Evolutionary conservation across 2,113 vertebrate genomes (phyloP).

Genomic region (Cavia porcellus): DNA sequence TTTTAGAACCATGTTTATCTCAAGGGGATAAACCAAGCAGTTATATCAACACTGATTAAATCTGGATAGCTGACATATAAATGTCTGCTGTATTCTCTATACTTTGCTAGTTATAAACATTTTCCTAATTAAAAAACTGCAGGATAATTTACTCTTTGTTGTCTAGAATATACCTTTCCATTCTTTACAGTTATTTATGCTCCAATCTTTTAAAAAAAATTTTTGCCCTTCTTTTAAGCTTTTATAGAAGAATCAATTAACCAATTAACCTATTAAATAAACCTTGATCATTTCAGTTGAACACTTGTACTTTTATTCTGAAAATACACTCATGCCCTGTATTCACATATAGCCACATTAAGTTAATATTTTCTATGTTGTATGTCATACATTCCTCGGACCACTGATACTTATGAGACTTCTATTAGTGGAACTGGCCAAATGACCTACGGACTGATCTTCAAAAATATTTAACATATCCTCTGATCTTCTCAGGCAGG

Average conservation of each 20-base stretch:
- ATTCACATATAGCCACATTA: conserved; percentile 4
- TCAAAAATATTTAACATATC: conserved; percentile 31
- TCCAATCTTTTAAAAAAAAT: background rate
- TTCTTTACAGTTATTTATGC: background rate
- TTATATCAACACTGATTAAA: background rate
- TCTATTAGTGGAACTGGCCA: background rate
- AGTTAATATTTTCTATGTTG: background rate
- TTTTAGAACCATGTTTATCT: background rate
- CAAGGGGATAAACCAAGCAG: background rate
- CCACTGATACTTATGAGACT: background rate
- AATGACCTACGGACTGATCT: background rate
- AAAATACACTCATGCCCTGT: background rate
- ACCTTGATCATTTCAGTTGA: background rate
- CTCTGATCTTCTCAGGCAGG: background rate
- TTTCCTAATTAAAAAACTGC: conserved; percentile 54
- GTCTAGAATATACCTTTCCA: conserved; percentile 2
- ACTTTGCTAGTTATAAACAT: background rate
- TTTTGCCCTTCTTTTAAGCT: conserved; percentile 21
- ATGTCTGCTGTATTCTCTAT: background rate
- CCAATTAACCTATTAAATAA: conserved; percentile 38
- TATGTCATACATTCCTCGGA: background rate
- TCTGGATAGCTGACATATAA: background rate
- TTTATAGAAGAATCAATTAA: conserved; percentile 46
- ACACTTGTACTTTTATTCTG: background rate
- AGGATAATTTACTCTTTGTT: background rate